Evolutionary conservation across 2,888 invertebrate species (phyloP), one percentile per base, ranked within the genome.

Genomic region (Melieria picta): DNA sequence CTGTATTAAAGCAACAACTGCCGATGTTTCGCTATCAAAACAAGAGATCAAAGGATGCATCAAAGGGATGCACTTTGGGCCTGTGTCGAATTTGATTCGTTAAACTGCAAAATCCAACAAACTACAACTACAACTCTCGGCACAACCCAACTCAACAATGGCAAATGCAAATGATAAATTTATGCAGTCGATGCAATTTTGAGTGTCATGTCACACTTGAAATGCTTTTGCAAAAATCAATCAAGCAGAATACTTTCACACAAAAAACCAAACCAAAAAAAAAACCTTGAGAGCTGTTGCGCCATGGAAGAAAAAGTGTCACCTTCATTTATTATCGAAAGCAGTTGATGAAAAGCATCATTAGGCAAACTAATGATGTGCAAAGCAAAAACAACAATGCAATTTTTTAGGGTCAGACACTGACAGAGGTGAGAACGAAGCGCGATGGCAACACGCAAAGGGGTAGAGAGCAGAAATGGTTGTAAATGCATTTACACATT

Each of bases 141-240:
- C 30, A 30, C 30, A 30, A 16, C 1, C 16, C 16, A 16, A 16
- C 16, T 16, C 16, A 16, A 30, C 30, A 30, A 30, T 30, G 30
- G 30, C 16, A 30, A 30, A 30, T 30, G 30, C 30, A 30, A 30
- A 30, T 30, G 30, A 30, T 30, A 30, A 30, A 30, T 30, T 30
- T 30, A 3, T 30, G 30, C 30, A 30, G 30, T 30, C 1, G 30
- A 58, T 60, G 52, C 67, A 67, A 67, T 67, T 61, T 52, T 30
- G 61, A 61, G 55, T 63, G 62, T 69, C 69, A 63, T 63, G 69
- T 69, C 69, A 69, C 69, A 69, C 69, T 69, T 69, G 69, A 69
- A 63, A 69, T 47, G 13, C 45, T 63, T 69, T 61, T 6, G 69
- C 69, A 63, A 62, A 68, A 61, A 68, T 61, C 45, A 68, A 61